Conservation (phyloP, 2,797 vertebrate species). For the Epinephelus malabaricus region DNA sequence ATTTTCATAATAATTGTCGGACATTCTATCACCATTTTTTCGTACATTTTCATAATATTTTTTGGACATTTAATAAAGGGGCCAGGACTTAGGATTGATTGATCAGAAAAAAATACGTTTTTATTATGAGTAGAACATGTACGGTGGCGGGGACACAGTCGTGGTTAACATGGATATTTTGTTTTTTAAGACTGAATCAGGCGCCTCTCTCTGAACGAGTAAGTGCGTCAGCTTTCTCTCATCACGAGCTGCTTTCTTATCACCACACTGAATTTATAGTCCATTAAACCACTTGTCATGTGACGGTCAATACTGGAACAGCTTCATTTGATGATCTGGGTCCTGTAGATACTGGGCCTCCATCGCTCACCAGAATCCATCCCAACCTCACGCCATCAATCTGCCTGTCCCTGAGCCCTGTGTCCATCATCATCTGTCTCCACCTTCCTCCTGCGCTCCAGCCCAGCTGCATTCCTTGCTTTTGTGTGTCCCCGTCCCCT, state of each 20-base stretch:
- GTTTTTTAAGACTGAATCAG: background rate
- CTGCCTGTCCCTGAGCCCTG: slow-evolving; percentile 26
- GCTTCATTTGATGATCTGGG: slow-evolving; percentile 11
- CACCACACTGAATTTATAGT: background rate
- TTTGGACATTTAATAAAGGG: too few species aligned
- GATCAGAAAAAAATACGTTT: too few species aligned
- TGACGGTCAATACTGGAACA: background rate
- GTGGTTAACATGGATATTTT: background rate
- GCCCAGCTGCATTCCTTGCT: slow-evolving; percentile 75
- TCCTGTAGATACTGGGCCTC: background rate
- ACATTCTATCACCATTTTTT: too few species aligned
- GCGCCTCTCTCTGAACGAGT: background rate
- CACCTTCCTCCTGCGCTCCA: slow-evolving; percentile 48
- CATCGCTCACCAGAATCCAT: slow-evolving; percentile 20
- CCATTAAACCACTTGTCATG: background rate
- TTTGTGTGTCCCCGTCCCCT: slow-evolving; percentile 70
- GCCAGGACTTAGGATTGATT: too few species aligned
- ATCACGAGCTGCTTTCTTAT: background rate
- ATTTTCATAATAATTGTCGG: too few species aligned
- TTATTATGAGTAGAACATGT: too few species aligned
- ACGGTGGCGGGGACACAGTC: background rate
- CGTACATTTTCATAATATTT: too few species aligned
- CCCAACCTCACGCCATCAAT: slow-evolving; percentile 32
- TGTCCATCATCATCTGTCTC: slow-evolving; percentile 39
- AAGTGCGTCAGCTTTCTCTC: slow-evolving; percentile 17